phyloP scores from a whole-genome alignment of 2,797 vertebrate genomes.

The Eremophila alpestris region DNA sequence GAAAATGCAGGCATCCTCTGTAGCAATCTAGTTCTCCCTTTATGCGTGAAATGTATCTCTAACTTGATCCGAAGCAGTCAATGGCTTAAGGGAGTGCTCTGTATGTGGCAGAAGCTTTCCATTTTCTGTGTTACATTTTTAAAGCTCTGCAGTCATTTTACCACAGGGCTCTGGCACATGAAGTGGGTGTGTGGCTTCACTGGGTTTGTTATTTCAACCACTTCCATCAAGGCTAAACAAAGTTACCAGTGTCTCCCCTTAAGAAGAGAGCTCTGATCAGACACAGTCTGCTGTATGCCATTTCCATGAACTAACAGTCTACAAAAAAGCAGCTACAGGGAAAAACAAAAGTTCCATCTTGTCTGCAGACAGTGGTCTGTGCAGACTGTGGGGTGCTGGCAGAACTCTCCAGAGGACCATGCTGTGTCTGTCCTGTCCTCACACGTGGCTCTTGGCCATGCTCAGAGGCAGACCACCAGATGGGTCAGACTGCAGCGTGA shows the following conservation, averaged over 20 bases:
- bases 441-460: fast-evolving
- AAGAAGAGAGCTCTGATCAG: background rate
- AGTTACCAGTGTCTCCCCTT: background rate
- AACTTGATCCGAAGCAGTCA: background rate
- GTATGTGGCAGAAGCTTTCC: background rate
- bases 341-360: background rate
- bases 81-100: background rate
- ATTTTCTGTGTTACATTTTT: background rate
- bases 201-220: constrained; percentile 14
- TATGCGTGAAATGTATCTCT: background rate
- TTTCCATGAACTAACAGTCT: background rate
- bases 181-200: background rate
- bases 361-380: background rate
- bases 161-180: background rate
- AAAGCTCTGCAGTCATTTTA: constrained; percentile 1
- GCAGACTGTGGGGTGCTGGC: background rate
- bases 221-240: constrained; percentile 16
- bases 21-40: background rate
- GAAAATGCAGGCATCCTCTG: background rate
- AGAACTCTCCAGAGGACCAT: background rate
- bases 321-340: background rate
- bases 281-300: background rate
- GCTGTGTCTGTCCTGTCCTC: background rate
- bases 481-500: fast-evolving
- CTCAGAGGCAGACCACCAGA: background rate